Evolutionary conservation across 1,140 invertebrate species (phyloP).

Genomic region (Nautilus pompilius): DNA sequence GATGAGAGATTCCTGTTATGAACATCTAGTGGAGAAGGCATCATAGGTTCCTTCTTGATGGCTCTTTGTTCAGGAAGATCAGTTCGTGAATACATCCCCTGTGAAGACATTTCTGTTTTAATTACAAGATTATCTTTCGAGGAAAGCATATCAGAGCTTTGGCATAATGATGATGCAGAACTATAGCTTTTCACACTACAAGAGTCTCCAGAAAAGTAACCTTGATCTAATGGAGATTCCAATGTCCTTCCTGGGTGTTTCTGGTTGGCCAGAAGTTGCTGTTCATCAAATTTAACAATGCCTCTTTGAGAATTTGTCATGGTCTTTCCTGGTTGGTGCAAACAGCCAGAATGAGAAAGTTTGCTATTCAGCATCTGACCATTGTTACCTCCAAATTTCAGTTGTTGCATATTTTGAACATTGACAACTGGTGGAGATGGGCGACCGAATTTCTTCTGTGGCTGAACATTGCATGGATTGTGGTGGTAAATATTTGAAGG

Average conservation of each 20-base stretch:
- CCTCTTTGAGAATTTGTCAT: background rate
- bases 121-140: background rate
- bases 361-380: background rate
- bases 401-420: conserved; percentile 39
- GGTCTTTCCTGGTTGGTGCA: background rate
- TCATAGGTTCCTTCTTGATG: background rate
- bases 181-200: conserved; percentile 35
- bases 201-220: conserved; percentile 44
- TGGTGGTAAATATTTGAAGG: no score
- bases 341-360: background rate
- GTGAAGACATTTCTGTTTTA: background rate
- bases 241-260: conserved; percentile 24
- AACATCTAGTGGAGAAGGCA: no score
- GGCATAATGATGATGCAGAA: conserved; percentile 20
- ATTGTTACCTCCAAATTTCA: conserved; percentile 11
- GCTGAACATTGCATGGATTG: background rate
- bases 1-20: no score
- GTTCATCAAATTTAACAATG: background rate
- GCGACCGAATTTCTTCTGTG: conserved; percentile 25
- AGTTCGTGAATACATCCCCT: background rate
- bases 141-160: background rate
- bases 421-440: conserved; percentile 44
- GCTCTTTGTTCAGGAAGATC: background rate
- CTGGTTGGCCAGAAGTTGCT: conserved; percentile 7
- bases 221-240: conserved; percentile 41